These are phyloP conservation scores for Empidonax traillii DNA, from an alignment of 2,113 vertebrate species.

Conservation along the genomic window DNA sequence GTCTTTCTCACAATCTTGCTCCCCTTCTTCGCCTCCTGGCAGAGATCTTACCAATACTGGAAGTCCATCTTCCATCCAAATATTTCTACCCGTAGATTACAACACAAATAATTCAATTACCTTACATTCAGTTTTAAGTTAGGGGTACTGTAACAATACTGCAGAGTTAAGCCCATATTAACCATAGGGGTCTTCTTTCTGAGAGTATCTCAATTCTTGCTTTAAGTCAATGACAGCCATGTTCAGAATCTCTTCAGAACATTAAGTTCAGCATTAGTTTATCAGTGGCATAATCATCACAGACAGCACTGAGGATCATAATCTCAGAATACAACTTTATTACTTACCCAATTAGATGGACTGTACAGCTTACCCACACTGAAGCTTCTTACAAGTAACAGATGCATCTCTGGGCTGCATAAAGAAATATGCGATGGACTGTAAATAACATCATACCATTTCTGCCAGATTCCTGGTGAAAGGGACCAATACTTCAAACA, in stretches of 20 bases:
- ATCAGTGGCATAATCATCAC: background rate
- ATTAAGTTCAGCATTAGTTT: background rate
- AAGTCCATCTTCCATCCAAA: background rate
- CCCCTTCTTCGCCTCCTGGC: background rate
- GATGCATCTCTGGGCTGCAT: fast-evolving
- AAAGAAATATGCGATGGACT: background rate
- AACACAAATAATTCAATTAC: background rate
- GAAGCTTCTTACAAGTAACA: background rate
- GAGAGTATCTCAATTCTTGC: background rate
- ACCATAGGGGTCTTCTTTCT: fast-evolving
- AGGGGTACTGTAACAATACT: background rate
- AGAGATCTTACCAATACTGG: background rate
- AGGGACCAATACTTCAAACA: background rate
- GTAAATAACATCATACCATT: background rate
- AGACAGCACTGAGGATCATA: fast-evolving
- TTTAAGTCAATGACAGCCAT: background rate
- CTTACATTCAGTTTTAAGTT: background rate
- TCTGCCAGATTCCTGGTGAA: background rate
- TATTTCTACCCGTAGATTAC: background rate
- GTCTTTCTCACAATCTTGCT: background rate
- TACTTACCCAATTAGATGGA: background rate
- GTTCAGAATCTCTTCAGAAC: background rate
- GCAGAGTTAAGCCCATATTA: background rate
- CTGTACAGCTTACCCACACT: background rate
- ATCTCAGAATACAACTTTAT: background rate